Percentiles rank a stretch among this genome's conserved stretches.
Conservation (phyloP, 2,888 invertebrate genomes). For the Xanthia togata region DNA sequence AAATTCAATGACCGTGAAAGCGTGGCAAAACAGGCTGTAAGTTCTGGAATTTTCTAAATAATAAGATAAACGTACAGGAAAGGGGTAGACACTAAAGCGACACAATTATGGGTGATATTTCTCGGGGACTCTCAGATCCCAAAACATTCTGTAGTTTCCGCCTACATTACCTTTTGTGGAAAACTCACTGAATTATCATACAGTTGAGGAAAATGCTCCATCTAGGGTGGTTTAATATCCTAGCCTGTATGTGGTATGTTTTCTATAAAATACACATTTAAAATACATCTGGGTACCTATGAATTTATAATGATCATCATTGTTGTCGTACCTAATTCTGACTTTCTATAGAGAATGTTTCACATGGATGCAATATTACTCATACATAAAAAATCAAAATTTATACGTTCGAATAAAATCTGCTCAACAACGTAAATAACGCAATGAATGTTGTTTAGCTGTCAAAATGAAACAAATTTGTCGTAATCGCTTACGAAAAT, state of each 20-base stretch:
- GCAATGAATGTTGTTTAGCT: no score
- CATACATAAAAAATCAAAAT: neutral
- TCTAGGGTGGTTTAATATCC: slow-evolving; percentile 1
- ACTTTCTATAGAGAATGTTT: neutral
- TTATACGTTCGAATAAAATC: no score
- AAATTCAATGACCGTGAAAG: slow-evolving; percentile 6
- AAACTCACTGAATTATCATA: slow-evolving; percentile 41
- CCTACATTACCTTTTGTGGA: slow-evolving; percentile 29
- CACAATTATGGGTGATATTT: slow-evolving; percentile 61
- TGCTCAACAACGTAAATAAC: no score
- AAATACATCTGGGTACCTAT: neutral
- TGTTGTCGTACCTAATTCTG: no score
- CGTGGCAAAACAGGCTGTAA: neutral
- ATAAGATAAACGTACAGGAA: slow-evolving; percentile 25
- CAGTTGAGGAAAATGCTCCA: neutral
- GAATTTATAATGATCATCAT: neutral
- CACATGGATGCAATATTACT: neutral
- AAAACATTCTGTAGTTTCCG: slow-evolving; percentile 46
- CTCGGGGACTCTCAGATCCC: slow-evolving; percentile 58
- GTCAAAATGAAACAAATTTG: no score
- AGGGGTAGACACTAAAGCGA: slow-evolving; percentile 25
- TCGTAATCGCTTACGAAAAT: no score
- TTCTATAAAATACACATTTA: neutral
- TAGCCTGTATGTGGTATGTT: neutral
- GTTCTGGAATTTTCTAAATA: slow-evolving; percentile 13